A percentile compares a stretch with the other conserved stretches of the same genome.
These are phyloP conservation scores for Daktulosphaira vitifoliae DNA, from an alignment of 1,140 invertebrate genomes.

Conservation along the genomic window DNA sequence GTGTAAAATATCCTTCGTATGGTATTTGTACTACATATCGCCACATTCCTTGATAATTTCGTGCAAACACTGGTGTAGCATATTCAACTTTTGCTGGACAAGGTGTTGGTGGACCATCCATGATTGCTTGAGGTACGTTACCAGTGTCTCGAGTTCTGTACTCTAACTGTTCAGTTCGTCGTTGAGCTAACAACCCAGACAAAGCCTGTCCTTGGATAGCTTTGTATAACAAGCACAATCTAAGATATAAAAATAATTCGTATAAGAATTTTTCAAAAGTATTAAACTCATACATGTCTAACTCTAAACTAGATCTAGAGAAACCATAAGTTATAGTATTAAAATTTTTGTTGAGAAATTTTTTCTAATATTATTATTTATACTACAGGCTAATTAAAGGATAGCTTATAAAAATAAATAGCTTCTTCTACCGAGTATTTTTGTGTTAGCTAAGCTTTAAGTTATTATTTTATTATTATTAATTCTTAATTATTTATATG, in stretches of 20 bases:
- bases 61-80: constrained; percentile 84
- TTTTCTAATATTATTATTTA: no score
- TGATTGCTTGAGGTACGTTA: constrained; percentile 36
- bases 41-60: constrained; percentile 88
- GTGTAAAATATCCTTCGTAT: constrained; percentile 88
- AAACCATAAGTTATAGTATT: no score
- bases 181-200: constrained; percentile 44
- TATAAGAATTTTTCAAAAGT: no score
- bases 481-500: no score
- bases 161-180: constrained; percentile 54
- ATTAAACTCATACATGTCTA: no score
- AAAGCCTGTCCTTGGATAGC: constrained; percentile 67
- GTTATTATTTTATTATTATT: no score
- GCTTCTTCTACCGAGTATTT: no score
- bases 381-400: no score
- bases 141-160: constrained; percentile 40
- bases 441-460: no score
- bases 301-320: no score
- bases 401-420: no score
- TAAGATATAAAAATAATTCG: constrained; percentile 39
- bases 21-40: constrained; percentile 90
- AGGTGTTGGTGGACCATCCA: constrained; percentile 69
- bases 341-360: no score
- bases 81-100: constrained; percentile 88
- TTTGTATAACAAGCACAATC: constrained; percentile 74